Conservation (phyloP, 2,113 vertebrate genomes). For the Eudyptes chrysolophus region DNA sequence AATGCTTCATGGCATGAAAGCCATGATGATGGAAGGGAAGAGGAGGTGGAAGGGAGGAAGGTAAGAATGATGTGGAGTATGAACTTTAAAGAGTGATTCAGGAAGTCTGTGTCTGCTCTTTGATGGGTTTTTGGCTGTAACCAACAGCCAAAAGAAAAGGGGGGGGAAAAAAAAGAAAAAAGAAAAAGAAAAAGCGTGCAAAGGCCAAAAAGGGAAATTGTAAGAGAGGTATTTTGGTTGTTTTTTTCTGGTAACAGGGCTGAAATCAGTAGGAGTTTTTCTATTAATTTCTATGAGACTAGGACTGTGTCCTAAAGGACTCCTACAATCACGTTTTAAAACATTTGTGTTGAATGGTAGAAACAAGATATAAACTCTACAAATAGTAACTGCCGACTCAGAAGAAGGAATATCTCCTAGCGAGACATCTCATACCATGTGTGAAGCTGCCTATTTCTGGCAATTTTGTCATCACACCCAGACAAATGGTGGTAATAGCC, state of each 20-base stretch:
- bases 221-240: neutral
- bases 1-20: neutral
- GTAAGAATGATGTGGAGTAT: neutral
- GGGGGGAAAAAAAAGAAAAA: neutral
- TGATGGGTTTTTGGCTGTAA: neutral
- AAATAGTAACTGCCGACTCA: conserved; percentile 48
- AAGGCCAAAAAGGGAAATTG: neutral
- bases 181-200: too few relatives aligned
- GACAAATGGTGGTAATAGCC: conserved; percentile 38
- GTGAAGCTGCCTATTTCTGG: conserved; percentile 46
- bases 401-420: conserved; percentile 25
- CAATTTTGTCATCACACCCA: neutral
- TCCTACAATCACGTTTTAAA: conserved; percentile 29
- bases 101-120: neutral
- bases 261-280: conserved; percentile 31
- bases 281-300: conserved; percentile 8
- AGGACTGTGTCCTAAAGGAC: neutral
- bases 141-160: neutral
- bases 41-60: neutral
- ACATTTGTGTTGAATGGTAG: conserved; percentile 21
- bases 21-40: neutral
- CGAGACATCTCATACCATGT: neutral
- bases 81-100: conserved; percentile 24
- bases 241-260: neutral
- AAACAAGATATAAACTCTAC: neutral